phyloP scores from a whole-genome alignment of 92 coral and sea anemone species.

The Siderastrea radians region DNA sequence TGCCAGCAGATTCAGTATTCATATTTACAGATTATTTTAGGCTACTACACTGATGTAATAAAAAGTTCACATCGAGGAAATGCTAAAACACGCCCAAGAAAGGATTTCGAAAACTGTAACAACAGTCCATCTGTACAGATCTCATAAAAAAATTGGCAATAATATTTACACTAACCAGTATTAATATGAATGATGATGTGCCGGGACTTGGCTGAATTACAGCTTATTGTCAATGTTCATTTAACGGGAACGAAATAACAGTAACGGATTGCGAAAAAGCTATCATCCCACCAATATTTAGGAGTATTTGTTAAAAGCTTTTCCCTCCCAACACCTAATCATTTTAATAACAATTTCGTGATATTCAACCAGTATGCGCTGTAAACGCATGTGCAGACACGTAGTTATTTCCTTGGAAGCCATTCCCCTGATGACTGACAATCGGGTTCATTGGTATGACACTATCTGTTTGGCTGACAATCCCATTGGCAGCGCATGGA shows the following conservation, averaged over 20 bases:
- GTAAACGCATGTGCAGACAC: slow-evolving; percentile 67
- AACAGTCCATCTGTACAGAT: background rate
- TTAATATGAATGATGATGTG: background rate
- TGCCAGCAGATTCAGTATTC: background rate
- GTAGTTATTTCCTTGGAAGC: slow-evolving; percentile 42
- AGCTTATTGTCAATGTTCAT: background rate
- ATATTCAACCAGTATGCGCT: slow-evolving; percentile 59
- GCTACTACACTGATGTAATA: too few relatives aligned
- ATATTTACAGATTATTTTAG: background rate
- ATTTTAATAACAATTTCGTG: too few relatives aligned
- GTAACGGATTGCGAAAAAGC: background rate
- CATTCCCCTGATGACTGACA: slow-evolving; percentile 57
- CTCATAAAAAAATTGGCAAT: background rate
- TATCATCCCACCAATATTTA: too few relatives aligned
- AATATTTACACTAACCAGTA: slow-evolving; percentile 18
- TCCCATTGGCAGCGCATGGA: slow-evolving; percentile 59
- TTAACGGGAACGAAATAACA: background rate
- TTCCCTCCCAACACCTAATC: too few relatives aligned
- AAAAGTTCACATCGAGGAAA: background rate
- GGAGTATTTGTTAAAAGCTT: too few relatives aligned
- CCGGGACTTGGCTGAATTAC: background rate
- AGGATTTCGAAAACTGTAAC: background rate
- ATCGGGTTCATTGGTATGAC: slow-evolving; percentile 58
- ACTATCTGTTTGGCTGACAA: slow-evolving; percentile 66
- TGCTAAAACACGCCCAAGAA: background rate